Base-by-base conservation (phyloP, 2,888 invertebrate species). In the Spilarctia lutea region DNA sequence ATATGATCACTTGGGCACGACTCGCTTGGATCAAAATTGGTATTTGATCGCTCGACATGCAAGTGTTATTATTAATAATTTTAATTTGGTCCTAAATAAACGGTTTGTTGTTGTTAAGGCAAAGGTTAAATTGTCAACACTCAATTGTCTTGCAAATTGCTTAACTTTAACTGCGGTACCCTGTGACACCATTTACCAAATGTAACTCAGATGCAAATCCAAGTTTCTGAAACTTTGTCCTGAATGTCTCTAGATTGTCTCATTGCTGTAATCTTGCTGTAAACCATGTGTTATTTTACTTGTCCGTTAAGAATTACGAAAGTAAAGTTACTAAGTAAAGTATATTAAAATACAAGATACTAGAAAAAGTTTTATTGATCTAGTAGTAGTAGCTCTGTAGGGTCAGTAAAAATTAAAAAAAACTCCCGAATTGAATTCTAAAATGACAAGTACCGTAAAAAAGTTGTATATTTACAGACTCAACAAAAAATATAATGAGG, bases 171-270 rank as follows among this genome's bases (percentile, higher is more conserved):
- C 81, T 85, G 79, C 83, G 85, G 83, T 86, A 86, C 85, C 83
- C 85, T 81, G 80, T 82, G 85, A 84, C 83, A 80, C 86, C 85
- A 87, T 89, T 89, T 86, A 87, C 83, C 83, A 87, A 89, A 90
- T 88, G 87, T 84, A 83, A 81, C 80, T 80, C 79, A 79, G 86
- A 89, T 88, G 88, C 87, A 90, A 91, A 90, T 89, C 81, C 82
- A 70, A 85, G 78, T 82, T 85, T 86, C 85, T 70, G 74, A 42
- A 85, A 87, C 80, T 85, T 87, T 80, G 75, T 76, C 77, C 76
- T 83, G 85, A 86, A 81, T 80, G 70, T 75, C 42, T 73, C 63
- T 79, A 80, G 75, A 79, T 81, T 78, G 70, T 73, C 45, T 27
- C 63, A 68, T 77, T 66, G 79, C 56, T 76, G 73, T 74, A 69